Evolutionary conservation across 2,888 invertebrate genomes (phyloP).

Genomic region (Dynastes grantii): DNA sequence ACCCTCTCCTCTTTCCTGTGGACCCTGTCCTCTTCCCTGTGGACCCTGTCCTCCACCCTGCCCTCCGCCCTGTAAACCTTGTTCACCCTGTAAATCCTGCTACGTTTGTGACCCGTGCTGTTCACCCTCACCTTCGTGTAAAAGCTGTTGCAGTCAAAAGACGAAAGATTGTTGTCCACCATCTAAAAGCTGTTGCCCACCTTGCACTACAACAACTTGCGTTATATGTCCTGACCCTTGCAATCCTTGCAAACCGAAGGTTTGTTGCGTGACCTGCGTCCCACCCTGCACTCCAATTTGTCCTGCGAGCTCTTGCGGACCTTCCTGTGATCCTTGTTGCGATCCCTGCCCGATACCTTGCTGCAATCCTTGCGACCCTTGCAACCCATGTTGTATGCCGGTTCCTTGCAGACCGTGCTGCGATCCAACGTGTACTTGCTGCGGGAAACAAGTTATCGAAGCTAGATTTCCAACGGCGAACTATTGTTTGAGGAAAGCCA

Average conservation of each 20-base stretch:
- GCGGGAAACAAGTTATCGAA: constrained; percentile 53
- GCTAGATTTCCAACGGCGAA: constrained; percentile 52
- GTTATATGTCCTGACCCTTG: constrained; percentile 49
- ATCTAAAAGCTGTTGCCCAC: constrained; percentile 23
- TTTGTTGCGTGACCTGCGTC: constrained; percentile 41
- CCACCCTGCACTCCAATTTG: constrained; percentile 22
- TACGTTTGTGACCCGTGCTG: constrained; percentile 37
- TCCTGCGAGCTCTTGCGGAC: constrained; percentile 41
- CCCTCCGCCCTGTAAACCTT: constrained; percentile 43
- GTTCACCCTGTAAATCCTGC: background rate
- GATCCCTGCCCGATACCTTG: constrained; percentile 47
- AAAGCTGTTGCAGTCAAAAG: constrained; percentile 39
- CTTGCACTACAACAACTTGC: constrained; percentile 45
- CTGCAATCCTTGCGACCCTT: constrained; percentile 52
- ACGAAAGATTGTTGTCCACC: constrained; percentile 28
- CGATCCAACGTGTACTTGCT: constrained; percentile 57
- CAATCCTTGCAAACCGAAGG: constrained; percentile 51
- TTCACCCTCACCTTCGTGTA: constrained; percentile 23
- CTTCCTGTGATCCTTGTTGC: constrained; percentile 51
- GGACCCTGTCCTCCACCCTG: constrained; percentile 14
- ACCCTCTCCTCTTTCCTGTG: background rate
- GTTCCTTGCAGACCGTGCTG: constrained; percentile 57
- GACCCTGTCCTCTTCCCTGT: constrained; percentile 41
- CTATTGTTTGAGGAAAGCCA: constrained; percentile 56
- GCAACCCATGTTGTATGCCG: constrained; percentile 54